These are phyloP conservation scores for Ectobius pallidus DNA, from an alignment of 2,888 invertebrate genomes.

Conservation along the genomic window DNA sequence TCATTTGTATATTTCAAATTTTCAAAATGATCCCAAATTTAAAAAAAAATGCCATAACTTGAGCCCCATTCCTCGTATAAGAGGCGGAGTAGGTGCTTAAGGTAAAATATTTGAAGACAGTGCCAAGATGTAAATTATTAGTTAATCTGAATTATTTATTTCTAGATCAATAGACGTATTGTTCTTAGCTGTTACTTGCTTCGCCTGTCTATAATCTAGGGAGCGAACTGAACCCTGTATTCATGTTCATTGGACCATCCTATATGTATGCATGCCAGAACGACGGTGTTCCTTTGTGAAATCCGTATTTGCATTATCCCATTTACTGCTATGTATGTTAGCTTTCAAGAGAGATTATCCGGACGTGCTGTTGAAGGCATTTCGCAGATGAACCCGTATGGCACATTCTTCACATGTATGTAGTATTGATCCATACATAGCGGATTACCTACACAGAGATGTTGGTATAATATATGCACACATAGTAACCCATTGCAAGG, in stretches of 20 bases:
- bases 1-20: too few species aligned
- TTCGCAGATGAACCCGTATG: slow-evolving; percentile 12
- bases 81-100: too few species aligned
- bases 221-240: too few species aligned
- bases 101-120: too few species aligned
- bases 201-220: too few species aligned
- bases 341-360: slow-evolving; percentile 20
- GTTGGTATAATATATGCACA: neutral
- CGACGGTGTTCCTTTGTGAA: slow-evolving; percentile 15
- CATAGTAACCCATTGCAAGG: neutral
- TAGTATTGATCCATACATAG: slow-evolving; percentile 7
- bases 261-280: neutral
- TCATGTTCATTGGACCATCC: neutral
- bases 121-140: too few species aligned
- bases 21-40: too few species aligned
- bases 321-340: neutral
- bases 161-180: too few species aligned
- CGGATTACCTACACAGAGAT: neutral
- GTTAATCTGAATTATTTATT: too few species aligned
- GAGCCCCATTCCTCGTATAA: too few species aligned
- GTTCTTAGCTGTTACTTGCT: too few species aligned
- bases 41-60: too few species aligned
- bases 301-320: slow-evolving; percentile 15
- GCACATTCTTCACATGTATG: slow-evolving; percentile 13
- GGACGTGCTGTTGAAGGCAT: slow-evolving; percentile 17